phyloP scores from a whole-genome alignment of 2,888 invertebrate species.

The Lepidocyrtoides sp. region DNA sequence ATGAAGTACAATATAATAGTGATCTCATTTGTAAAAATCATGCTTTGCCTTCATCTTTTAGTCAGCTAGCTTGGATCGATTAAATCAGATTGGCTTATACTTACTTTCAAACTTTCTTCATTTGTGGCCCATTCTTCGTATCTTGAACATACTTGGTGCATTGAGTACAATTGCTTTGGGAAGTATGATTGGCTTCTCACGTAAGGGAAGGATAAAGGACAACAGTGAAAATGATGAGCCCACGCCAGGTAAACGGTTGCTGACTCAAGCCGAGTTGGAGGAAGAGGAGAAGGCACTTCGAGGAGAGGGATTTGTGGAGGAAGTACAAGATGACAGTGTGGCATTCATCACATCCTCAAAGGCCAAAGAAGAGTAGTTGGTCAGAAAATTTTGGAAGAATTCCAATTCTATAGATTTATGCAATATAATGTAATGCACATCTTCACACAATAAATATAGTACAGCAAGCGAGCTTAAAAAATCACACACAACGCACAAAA shows the following conservation, averaged over 20 bases:
- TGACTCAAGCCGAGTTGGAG: conserved; percentile 46
- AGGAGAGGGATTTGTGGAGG: conserved; percentile 20
- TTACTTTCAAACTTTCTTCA: conserved; percentile 61
- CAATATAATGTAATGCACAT: no score
- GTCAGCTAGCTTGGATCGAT: conserved; percentile 52
- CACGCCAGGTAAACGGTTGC: conserved; percentile 42
- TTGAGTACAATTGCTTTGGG: conserved; percentile 60
- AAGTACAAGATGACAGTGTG: conserved; percentile 53
- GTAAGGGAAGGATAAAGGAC: conserved; percentile 43
- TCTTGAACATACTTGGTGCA: conserved; percentile 60
- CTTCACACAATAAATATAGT: no score
- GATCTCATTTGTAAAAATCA: no score
- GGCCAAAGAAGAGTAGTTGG: conserved; percentile 53
- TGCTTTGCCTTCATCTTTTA: background rate
- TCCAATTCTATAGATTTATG: no score
- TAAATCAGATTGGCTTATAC: conserved; percentile 52
- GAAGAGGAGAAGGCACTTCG: background rate
- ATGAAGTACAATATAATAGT: background rate
- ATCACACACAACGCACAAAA: no score
- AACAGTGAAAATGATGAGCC: conserved; percentile 17
- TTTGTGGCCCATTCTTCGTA: conserved; percentile 58
- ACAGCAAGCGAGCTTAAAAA: no score
- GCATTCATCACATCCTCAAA: conserved; percentile 50
- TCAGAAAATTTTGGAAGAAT: no score
- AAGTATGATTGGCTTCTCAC: conserved; percentile 58